phyloP scores from a whole-genome alignment of 2,113 vertebrate genomes.

The Myiozetetes cayanensis region DNA sequence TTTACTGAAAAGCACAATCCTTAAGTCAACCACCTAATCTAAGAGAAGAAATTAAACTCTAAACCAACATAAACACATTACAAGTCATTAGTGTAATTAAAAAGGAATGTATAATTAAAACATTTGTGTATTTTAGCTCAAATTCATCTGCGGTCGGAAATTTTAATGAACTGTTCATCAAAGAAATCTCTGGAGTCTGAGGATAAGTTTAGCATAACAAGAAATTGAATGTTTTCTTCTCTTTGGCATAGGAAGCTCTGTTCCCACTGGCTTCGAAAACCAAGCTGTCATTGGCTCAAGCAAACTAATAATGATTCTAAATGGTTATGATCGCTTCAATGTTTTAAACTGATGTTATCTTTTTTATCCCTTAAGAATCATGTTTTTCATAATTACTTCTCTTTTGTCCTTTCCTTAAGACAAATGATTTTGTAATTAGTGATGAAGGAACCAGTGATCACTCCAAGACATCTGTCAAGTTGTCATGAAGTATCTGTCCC shows the following conservation, averaged over 20 bases:
- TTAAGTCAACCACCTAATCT: constrained; percentile 83
- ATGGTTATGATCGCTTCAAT: constrained; percentile 80
- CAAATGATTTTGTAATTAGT: constrained; percentile 88
- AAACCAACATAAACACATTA: constrained; percentile 85
- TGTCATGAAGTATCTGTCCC: constrained; percentile 83
- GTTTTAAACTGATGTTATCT: constrained; percentile 85
- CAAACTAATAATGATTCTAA: constrained; percentile 86
- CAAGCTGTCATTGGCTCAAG: constrained; percentile 77
- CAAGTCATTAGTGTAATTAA: constrained; percentile 87
- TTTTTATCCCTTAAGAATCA: constrained; percentile 84
- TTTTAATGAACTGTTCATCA: constrained; percentile 86
- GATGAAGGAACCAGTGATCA: constrained; percentile 81
- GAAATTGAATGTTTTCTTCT: constrained; percentile 77
- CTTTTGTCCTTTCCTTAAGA: constrained; percentile 85
- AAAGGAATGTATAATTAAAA: constrained; percentile 87
- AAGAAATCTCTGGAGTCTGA: constrained; percentile 78
- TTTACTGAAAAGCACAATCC: constrained; percentile 81
- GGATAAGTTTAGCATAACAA: constrained; percentile 83
- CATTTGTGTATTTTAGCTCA: constrained; percentile 86
- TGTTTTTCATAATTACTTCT: constrained; percentile 86
- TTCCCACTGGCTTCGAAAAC: constrained; percentile 73
- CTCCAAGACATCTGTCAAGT: constrained; percentile 85
- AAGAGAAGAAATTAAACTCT: constrained; percentile 84
- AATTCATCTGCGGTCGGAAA: constrained; percentile 78
- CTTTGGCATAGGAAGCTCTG: constrained; percentile 57